Percentiles rank a stretch among this genome's conserved stretches.
Evolutionary conservation across 2,797 vertebrate genomes (phyloP).

Genomic region (Chiloscyllium punctatum): DNA sequence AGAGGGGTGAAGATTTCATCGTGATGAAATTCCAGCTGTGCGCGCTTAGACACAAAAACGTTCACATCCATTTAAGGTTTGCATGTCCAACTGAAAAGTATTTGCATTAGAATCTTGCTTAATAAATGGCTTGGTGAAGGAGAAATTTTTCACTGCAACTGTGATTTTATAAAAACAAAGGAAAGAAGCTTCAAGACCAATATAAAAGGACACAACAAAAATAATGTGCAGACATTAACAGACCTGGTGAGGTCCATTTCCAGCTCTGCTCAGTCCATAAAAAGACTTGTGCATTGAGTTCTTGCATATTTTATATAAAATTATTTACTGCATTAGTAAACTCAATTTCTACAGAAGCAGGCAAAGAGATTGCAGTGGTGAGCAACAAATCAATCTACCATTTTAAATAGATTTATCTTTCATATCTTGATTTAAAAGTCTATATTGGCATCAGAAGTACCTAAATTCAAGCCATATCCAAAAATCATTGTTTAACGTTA

Average conservation of each 20-base stretch:
- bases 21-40: not conserved
- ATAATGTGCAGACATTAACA: not conserved
- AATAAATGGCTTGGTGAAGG: not conserved
- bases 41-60: not conserved
- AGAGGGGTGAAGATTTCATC: not conserved
- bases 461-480: constrained; percentile 34
- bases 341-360: constrained; percentile 23
- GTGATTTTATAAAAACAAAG: not conserved
- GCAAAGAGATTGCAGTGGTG: constrained; percentile 20
- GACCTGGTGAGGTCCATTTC: not conserved
- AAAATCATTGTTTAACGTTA: constrained; percentile 18
- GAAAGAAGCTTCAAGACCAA: not conserved
- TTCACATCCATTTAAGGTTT: not conserved
- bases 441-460: constrained; percentile 22
- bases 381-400: constrained; percentile 31
- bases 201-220: not conserved
- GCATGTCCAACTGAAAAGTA: not conserved
- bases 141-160: constrained; percentile 7
- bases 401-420: constrained; percentile 32
- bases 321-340: not conserved
- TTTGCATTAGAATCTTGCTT: not conserved
- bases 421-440: constrained; percentile 33
- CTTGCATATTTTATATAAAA: not conserved
- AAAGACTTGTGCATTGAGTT: not conserved
- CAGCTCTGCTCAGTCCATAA: not conserved